Percentiles rank a stretch among this genome's conserved stretches.
Evolutionary conservation across 2,888 invertebrate genomes (phyloP).

Genomic region (Cenopis cana): DNA sequence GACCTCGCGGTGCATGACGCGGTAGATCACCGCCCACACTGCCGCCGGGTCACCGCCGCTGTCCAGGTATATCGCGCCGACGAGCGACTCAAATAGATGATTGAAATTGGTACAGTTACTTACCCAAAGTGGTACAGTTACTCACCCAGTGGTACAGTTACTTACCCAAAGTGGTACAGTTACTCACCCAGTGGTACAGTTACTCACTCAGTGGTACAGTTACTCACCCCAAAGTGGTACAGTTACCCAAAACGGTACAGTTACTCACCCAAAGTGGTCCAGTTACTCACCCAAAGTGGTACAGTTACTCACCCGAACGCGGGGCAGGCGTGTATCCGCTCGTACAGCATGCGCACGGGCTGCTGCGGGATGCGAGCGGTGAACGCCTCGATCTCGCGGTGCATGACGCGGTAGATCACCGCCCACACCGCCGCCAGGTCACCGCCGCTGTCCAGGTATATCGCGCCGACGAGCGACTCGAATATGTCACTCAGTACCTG

Average conservation of each 20-base stretch:
- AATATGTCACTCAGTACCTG: conserved; percentile 97
- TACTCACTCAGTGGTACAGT: too few relatives aligned
- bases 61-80: conserved; percentile 96
- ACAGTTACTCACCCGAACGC: conserved; percentile 87
- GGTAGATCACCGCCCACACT: conserved; percentile 93
- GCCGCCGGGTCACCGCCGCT: conserved; percentile 88
- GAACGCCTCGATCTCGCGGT: conserved; percentile 93
- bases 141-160: too few relatives aligned
- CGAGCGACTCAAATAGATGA: conserved; percentile 96
- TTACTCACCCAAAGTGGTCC: too few relatives aligned
- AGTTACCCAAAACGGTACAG: too few relatives aligned
- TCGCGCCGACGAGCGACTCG: conserved; percentile 95
- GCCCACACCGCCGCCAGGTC: conserved; percentile 91
- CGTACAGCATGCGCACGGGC: conserved; percentile 93
- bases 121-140: too few relatives aligned
- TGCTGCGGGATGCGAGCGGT: conserved; percentile 94
- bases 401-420: conserved; percentile 93
- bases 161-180: too few relatives aligned
- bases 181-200: too few relatives aligned
- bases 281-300: too few relatives aligned
- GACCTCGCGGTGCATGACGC: conserved; percentile 94
- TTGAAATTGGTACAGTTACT: too few relatives aligned
- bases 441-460: conserved; percentile 94
- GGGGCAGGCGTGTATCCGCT: conserved; percentile 91
- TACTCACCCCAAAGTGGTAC: too few relatives aligned